These are phyloP conservation scores for Xenopus tropicalis DNA, from an alignment of 2,113 vertebrate species.

Conservation along the genomic window UCB_Xtro_10.0 CM004449.2:128875501-128876000, in stretches of 20 bases:
- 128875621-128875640: too few species aligned
- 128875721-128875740: slow-evolving; percentile 64
- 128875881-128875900: too few species aligned
- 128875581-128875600: too few species aligned
- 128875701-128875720: slow-evolving; percentile 15
- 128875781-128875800: slow-evolving; percentile 55
- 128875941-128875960: too few species aligned
- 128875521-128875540: neutral
- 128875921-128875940: too few species aligned
- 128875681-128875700: slow-evolving; percentile 40
- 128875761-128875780: slow-evolving; percentile 85
- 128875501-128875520: neutral
- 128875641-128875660: neutral
- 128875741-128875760: slow-evolving; percentile 82
- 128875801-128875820: neutral
- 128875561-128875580: too few species aligned
- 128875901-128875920: too few species aligned
- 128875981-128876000: too few species aligned
- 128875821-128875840: neutral
- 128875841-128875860: slow-evolving; percentile 21
- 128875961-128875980: too few species aligned
- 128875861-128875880: neutral
- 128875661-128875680: slow-evolving; percentile 13
- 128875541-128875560: neutral
- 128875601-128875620: too few species aligned